A percentile compares a stretch with the other conserved stretches of the same genome.
Evolutionary conservation across 2,797 vertebrate species (phyloP).

Genomic region (Oryzias sinensis): DNA sequence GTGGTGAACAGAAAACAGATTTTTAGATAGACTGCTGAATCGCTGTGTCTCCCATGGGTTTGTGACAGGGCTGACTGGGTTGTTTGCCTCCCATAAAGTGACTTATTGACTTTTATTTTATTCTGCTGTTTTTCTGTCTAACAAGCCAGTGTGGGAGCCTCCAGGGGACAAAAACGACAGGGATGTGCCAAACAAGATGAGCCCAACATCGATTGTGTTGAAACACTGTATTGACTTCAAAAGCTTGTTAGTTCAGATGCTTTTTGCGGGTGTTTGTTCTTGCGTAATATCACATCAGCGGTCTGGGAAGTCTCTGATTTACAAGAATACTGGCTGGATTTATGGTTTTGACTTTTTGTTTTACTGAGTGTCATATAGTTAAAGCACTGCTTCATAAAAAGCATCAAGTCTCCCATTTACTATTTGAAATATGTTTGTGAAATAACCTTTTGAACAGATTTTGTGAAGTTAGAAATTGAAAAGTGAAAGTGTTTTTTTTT

Average conservation of each 20-base stretch:
- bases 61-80: not conserved
- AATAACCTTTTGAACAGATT: constrained; percentile 7
- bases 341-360: not conserved
- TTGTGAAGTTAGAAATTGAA: not conserved
- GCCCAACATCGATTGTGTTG: constrained; percentile 3
- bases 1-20: not conserved
- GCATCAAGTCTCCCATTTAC: not conserved
- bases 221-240: constrained; percentile 8
- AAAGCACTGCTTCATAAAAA: not conserved
- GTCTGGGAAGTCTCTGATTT: not conserved
- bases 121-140: constrained; percentile 5
- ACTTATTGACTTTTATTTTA: not conserved
- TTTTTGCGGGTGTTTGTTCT: constrained; percentile 12
- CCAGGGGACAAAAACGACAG: constrained; percentile 3
- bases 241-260: constrained; percentile 18
- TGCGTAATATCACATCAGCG: not conserved
- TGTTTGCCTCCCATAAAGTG: constrained; percentile 7
- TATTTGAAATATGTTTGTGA: not conserved
- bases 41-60: not conserved
- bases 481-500: not conserved
- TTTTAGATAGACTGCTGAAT: not conserved
- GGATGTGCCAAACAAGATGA: constrained; percentile 14
- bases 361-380: not conserved
- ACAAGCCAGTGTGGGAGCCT: constrained; percentile 1
- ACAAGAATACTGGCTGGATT: not conserved